These are phyloP conservation scores for Kuschelorhynchus macadamiae DNA, from an alignment of 2,888 invertebrate species.

Conservation along the genomic window DNA sequence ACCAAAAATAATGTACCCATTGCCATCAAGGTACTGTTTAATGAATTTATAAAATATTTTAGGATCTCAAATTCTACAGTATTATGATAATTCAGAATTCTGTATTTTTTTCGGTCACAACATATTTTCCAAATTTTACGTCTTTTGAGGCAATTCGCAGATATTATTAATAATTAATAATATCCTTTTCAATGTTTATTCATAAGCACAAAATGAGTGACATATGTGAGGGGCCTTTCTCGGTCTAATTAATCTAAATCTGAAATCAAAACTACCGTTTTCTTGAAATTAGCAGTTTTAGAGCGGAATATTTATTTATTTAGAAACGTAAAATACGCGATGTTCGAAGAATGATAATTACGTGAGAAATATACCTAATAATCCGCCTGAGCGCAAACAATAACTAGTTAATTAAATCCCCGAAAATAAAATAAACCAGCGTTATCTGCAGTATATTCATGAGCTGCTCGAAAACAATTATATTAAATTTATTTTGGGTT, in stretches of 20 bases:
- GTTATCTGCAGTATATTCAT: slow-evolving; percentile 46
- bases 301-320: slow-evolving; percentile 30
- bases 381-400: slow-evolving; percentile 46
- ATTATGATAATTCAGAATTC: no score
- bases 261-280: slow-evolving; percentile 38
- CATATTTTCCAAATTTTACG: no score
- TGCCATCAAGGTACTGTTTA: no score
- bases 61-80: no score
- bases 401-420: slow-evolving; percentile 48
- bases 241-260: slow-evolving; percentile 28
- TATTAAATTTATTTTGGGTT: slow-evolving; percentile 50
- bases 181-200: no score
- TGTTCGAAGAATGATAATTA: slow-evolving; percentile 45
- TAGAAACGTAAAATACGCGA: slow-evolving; percentile 21
- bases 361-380: slow-evolving; percentile 50
- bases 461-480: slow-evolving; percentile 45
- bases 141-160: no score
- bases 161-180: no score
- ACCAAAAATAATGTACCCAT: no score
- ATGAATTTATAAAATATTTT: no score
- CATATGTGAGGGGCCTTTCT: slow-evolving; percentile 13
- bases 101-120: no score
- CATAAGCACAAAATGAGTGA: no score
- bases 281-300: slow-evolving; percentile 32
- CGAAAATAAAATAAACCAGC: slow-evolving; percentile 44